These are phyloP conservation scores for Coenonympha glycerion DNA, from an alignment of 2,888 invertebrate species.

Conservation along the genomic window DNA sequence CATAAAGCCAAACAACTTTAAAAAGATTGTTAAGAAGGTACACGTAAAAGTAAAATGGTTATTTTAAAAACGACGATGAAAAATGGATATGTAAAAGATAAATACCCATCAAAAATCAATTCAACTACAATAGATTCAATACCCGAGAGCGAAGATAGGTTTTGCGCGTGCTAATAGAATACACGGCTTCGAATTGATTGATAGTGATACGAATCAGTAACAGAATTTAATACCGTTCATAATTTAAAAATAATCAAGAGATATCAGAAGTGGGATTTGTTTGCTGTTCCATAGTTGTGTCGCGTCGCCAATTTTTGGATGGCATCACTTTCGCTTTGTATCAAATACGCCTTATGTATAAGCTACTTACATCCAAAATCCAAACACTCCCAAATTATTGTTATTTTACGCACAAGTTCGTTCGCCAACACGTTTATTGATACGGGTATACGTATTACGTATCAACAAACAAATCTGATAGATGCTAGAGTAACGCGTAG, in stretches of 20 bases:
- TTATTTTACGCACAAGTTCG: too few relatives aligned
- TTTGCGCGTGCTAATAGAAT: background rate
- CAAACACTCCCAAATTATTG: too few relatives aligned
- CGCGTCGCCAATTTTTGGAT: too few relatives aligned
- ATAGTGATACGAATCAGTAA: background rate
- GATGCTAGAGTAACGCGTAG: slow-evolving; percentile 18
- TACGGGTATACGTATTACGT: background rate
- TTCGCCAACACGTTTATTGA: too few relatives aligned
- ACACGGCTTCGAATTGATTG: background rate
- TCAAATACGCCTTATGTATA: too few relatives aligned
- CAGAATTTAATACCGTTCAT: background rate
- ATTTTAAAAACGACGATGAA: background rate
- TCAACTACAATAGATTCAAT: slow-evolving; percentile 5
- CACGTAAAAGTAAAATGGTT: too few relatives aligned
- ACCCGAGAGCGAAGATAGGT: slow-evolving; percentile 7
- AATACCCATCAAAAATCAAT: slow-evolving; percentile 15
- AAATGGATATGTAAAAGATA: slow-evolving; percentile 1
- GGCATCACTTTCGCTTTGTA: too few relatives aligned
- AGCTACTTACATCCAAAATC: too few relatives aligned
- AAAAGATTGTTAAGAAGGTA: too few relatives aligned
- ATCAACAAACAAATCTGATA: slow-evolving; percentile 22
- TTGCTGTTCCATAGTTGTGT: too few relatives aligned
- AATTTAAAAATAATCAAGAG: background rate
- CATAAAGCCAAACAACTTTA: too few relatives aligned
- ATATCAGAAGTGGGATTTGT: background rate